Base-by-base conservation (phyloP, 1,140 invertebrate species). In the Cydia splendana region DNA sequence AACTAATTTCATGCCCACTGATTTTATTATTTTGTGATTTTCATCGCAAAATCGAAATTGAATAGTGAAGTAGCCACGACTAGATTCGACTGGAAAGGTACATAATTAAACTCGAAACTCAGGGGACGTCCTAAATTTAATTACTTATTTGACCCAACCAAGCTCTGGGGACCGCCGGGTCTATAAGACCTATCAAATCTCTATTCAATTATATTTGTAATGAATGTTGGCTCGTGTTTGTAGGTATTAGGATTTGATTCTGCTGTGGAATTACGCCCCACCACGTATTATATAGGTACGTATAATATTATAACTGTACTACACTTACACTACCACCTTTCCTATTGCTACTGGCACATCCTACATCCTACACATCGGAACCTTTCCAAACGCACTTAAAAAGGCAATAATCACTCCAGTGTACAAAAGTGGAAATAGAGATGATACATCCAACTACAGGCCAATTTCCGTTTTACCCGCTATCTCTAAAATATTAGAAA, bases 71-170 rank as follows among this genome's bases (percentile, higher is more conserved):
- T 15, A 2, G 45, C 75, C 74, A 74, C 79, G 78, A 82, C 81
- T 81, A 81, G 65, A 75, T 75, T 78, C 77, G 69, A 75, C 45
- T 53, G 77, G 75, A 71, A 65, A 80, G 76, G 83, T 78, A 51
- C 48, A 82, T 81, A 81, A 80, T 85, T 82, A 83, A 84, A 81
- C 78, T 75, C 67, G 77, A 74, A 75, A 80, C 85, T 82, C 78
- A 2, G 10, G 82, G 76, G 82, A 65, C 48, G 20, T 79, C 79
- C 82, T 83, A 82, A 82, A 85, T 84, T 83, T 80, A 85, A 83
- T 87, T 85, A 84, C 81, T 82, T 85, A 84, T 85, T 87, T 83
- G 85, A 85, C 81, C 81, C 82, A 76, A 77, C 75, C 65, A 67
- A 67, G 73, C 77, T 76, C 71, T n/a, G 65, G 34, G 69, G 67